phyloP scores from a whole-genome alignment of 2,113 vertebrate genomes.

The Petaurus breviceps region DNA sequence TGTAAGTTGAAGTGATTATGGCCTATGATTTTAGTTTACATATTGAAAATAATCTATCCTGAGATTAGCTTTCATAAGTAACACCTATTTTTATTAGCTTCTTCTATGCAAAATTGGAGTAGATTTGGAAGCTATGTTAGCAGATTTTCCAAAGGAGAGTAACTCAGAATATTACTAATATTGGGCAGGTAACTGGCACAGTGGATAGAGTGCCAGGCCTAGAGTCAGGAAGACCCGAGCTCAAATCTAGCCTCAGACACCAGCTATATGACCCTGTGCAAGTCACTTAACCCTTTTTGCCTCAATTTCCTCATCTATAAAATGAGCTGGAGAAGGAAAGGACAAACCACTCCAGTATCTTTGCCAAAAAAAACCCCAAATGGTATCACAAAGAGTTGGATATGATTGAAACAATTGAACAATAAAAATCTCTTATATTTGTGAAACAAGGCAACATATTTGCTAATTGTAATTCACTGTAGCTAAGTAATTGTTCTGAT shows the following conservation, averaged over 20 bases:
- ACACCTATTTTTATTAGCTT: neutral
- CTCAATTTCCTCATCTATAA: neutral
- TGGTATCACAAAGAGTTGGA: neutral
- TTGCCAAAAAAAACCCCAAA: neutral
- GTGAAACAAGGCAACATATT: neutral
- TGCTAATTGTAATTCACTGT: neutral
- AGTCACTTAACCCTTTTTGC: neutral
- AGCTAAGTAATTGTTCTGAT: neutral
- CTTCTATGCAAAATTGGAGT: slow-evolving; percentile 5
- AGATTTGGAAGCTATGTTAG: neutral
- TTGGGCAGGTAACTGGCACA: neutral
- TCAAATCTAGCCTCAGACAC: neutral
- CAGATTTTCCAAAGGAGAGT: neutral
- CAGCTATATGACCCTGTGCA: neutral
- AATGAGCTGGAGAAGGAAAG: neutral
- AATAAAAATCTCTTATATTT: neutral
- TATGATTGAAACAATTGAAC: neutral
- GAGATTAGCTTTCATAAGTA: neutral
- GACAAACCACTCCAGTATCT: neutral
- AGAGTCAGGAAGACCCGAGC: neutral
- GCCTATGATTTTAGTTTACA: neutral
- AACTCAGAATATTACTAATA: neutral
- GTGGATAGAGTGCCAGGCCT: neutral
- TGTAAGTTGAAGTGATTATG: neutral
- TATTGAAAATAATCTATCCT: neutral